Evolutionary conservation across 2,888 invertebrate species (phyloP), one percentile per base, ranked within the genome.

Genomic region (Hydropsyche betteni): DNA sequence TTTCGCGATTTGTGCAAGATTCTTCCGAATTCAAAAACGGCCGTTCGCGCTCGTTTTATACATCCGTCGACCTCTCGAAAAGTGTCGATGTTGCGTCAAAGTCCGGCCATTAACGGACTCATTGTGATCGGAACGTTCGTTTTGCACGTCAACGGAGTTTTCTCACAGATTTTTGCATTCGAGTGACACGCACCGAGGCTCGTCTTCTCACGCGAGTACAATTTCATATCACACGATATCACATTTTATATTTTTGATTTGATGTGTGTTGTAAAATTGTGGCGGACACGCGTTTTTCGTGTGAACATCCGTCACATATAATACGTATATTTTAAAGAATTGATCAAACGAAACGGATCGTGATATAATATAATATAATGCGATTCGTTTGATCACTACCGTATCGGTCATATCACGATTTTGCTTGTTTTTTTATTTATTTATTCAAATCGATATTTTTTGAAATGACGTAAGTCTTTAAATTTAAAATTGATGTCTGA

Each of bases 161-260:
- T 58, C 58, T 58, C 58, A 58, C 58, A 58, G 24, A 58, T 24
- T 14, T 24, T 44, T 24, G 24, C 58, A 58, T 16, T 14, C 6
- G 58, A 16, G 16, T 58, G 58, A 58, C 58, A 58, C 24, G 58
- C 58, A 58, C 24, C 5, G 24, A 24, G 16, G 24, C 16, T 58
- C 16, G 58, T 58, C 14, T 58, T 58, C 58, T 58, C 58, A 58
- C 58, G 58, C 58, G 58, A 16, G 14, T 58, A 58, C n/a, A 16
- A 58, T 58, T 58, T 58, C 58, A 24, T 16, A 58, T 53, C 53
- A 53, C 14, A 53, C 12, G 53, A 24, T 58, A 58, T 24, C 8
- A 16, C 24, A 24, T 58, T 58, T 58, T 58, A 58, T 58, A 53
- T 16, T 16, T 24, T 16, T 58, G n/a, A 16, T 8, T 5, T 0